A percentile compares a stretch with the other conserved stretches of the same genome.
These are phyloP conservation scores for Dioctria rufipes DNA, from an alignment of 2,888 invertebrate genomes.

Conservation along the genomic window DNA sequence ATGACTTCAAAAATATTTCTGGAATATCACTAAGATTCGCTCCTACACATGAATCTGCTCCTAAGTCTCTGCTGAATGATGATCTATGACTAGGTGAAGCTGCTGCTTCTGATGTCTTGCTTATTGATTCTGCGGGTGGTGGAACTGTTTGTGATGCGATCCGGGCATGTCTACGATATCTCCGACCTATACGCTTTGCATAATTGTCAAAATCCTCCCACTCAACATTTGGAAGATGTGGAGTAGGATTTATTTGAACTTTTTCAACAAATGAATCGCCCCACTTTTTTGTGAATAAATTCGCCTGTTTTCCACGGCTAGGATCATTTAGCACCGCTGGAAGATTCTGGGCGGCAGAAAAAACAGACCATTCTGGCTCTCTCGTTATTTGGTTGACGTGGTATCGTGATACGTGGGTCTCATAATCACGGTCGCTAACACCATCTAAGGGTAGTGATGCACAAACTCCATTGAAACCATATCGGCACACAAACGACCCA, in stretches of 20 bases:
- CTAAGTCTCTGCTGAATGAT: conserved; percentile 23
- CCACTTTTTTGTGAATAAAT: conserved; percentile 98
- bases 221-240: conserved; percentile 86
- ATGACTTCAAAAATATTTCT: conserved; percentile 85
- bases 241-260: conserved; percentile 82
- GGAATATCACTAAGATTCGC: conserved; percentile 80
- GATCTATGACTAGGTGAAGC: conserved; percentile 52
- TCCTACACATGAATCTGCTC: conserved; percentile 60
- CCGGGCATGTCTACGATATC: conserved; percentile 77
- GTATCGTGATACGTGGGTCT: conserved; percentile 84
- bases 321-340: conserved; percentile 98
- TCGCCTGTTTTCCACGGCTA: conserved; percentile 87
- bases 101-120: background rate
- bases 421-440: conserved; percentile 89
- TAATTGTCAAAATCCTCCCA: conserved; percentile 90
- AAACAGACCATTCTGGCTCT: conserved; percentile 74
- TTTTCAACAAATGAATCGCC: conserved; percentile 95
- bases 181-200: conserved; percentile 82
- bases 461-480: conserved; percentile 90
- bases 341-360: conserved; percentile 93
- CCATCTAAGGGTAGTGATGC: conserved; percentile 90
- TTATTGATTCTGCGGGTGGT: conserved; percentile 47
- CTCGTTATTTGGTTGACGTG: conserved; percentile 72
- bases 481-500: conserved; percentile 88
- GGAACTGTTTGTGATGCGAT: conserved; percentile 64